Base-by-base conservation (phyloP, 2,113 vertebrate genomes). In the Amphiprion percula region DNA sequence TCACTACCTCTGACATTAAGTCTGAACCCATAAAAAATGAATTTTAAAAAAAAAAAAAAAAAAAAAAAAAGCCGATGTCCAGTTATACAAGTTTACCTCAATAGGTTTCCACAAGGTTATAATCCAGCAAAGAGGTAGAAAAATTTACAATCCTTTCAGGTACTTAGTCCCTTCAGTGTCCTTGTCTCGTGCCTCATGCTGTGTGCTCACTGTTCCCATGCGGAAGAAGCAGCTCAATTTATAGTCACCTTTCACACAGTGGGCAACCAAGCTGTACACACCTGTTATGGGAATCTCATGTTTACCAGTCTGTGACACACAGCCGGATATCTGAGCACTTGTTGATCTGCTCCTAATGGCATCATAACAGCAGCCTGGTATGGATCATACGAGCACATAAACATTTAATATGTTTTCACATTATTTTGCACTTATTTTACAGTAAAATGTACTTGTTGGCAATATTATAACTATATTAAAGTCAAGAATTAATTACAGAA, bases 271-370 rank as follows among this genome's bases (percentile, higher is more conserved):
- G 24, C 24, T 16, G 15, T 39, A 54, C 67, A 74, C 89, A 77
- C 74, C 86, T 87, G 91, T 90, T 83, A 90, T 87, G 68, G 84
- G 86, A 88, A 86, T 74, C 75, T 84, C 80, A 58, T 85, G 90
- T 94, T 92, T 92, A 92, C 89, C 65, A 67, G 30, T 37, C 79
- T 55, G 54, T 41, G 61, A 53, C 47, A 83, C 61, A 68, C 52
- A 67, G 77, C 1, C 8, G 16, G 85, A 79, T 44, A 92, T 80
- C 41, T 89, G 87, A 92, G 86, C 69, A 78, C 80, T 90, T 94
- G 91, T 93, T 95, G 90, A 93, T 84, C 60, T 71, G 62, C 8
- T 64, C 8, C 11, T 23, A 28, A 52, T 24, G 24, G 30, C 33
- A 73, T 65, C 37, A 33, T 52, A 15, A 47, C 46, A 41, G 41